Conservation (phyloP, 2,113 vertebrate genomes). For the Hyla sarda region DNA sequence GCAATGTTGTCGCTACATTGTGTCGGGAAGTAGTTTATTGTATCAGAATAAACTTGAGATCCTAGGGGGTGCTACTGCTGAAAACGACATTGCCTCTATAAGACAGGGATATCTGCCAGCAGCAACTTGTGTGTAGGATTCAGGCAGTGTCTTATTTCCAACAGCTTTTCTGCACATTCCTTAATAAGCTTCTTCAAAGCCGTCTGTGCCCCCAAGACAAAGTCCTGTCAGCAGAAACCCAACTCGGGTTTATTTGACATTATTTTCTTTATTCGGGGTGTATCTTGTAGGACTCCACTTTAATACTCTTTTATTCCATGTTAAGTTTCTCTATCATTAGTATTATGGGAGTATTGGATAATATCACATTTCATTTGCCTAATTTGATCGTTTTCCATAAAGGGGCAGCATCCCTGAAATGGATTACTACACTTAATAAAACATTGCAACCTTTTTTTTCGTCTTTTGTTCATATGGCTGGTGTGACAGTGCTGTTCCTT, state of each 20-base stretch:
- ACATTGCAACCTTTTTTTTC: neutral
- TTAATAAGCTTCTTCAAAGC: conserved; percentile 55
- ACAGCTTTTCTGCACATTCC: conserved; percentile 70
- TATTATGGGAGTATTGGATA: neutral
- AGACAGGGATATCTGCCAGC: conserved; percentile 65
- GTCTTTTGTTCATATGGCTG: neutral
- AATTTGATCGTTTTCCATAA: neutral
- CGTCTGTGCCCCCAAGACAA: conserved; percentile 59
- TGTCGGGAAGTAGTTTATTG: conserved; percentile 63
- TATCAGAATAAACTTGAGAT: conserved; percentile 71
- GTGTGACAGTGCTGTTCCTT: neutral
- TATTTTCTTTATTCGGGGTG: conserved; percentile 37
- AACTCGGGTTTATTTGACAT: conserved; percentile 42
- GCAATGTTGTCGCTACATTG: neutral
- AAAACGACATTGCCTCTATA: conserved; percentile 70
- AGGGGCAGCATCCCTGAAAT: neutral
- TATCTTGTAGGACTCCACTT: neutral
- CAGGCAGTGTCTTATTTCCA: conserved; percentile 70
- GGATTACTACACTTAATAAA: neutral
- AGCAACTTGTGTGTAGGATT: conserved; percentile 57
- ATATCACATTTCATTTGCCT: neutral
- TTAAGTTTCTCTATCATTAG: neutral
- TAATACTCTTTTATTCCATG: neutral
- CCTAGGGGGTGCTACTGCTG: conserved; percentile 72
- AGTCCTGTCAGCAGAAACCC: conserved; percentile 58